Conservation (phyloP, 2,113 vertebrate species). For the Sylvia atricapilla region DNA sequence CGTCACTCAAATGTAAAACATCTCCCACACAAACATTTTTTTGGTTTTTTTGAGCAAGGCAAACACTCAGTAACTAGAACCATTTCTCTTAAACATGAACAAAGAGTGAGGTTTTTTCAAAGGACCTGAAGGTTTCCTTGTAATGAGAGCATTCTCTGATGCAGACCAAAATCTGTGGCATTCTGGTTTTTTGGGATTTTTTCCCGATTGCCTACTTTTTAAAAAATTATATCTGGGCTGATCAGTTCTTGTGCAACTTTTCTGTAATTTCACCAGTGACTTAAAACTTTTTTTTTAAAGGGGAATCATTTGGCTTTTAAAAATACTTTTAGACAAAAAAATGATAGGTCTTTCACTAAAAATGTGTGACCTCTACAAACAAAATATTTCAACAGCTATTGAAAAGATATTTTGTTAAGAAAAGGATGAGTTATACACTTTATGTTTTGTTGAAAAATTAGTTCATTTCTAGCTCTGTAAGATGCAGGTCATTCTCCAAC, state of each 20-base stretch:
- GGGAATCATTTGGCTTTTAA: not conserved
- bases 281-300: not conserved
- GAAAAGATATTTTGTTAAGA: conserved; percentile 6
- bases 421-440: not conserved
- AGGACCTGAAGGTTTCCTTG: not conserved
- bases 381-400: conserved; percentile 20
- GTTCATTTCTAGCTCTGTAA: not conserved
- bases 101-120: conserved; percentile 46
- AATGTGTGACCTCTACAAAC: conserved; percentile 5
- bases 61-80: conserved; percentile 43
- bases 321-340: not conserved
- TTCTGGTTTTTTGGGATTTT: not conserved
- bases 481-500: not conserved
- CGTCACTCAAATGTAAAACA: conserved; percentile 42
- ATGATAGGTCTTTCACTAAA: not conserved
- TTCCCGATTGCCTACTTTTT: not conserved
- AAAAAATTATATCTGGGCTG: not conserved
- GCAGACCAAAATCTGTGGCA: not conserved
- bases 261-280: not conserved
- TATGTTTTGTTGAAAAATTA: not conserved
- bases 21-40: not conserved
- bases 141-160: not conserved
- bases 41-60: not conserved
- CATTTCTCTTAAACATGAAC: conserved; percentile 32
- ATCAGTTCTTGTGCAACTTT: not conserved